A percentile compares a stretch with the other conserved stretches of the same genome.
Evolutionary conservation across 2,888 invertebrate genomes (phyloP).

Genomic region (Netelia virgata): DNA sequence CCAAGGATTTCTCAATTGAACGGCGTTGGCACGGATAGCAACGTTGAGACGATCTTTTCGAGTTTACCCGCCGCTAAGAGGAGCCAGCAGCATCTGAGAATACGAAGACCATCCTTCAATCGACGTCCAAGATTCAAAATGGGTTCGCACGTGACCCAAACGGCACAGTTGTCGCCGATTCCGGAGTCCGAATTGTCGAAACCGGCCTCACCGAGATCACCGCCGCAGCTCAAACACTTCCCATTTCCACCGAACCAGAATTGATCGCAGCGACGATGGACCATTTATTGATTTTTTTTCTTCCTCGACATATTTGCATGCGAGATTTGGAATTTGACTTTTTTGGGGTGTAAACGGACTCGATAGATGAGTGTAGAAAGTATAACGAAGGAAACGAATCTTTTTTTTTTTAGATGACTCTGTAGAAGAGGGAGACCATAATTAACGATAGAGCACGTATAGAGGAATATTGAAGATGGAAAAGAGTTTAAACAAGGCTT

Average conservation of each 20-base stretch:
- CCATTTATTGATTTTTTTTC: conserved; percentile 27
- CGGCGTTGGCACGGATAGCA: conserved; percentile 39
- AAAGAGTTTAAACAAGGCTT: not conserved
- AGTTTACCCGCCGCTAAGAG: conserved; percentile 75
- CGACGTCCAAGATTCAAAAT: conserved; percentile 81
- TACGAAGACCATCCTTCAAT: conserved; percentile 77
- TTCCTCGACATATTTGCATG: not conserved
- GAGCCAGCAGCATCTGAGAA: conserved; percentile 79
- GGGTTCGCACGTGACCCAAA: conserved; percentile 81
- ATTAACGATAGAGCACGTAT: conserved; percentile 12
- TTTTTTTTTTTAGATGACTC: not conserved
- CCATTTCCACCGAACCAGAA: conserved; percentile 81
- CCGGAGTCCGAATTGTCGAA: conserved; percentile 90
- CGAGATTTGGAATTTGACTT: not conserved
- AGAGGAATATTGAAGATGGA: not conserved
- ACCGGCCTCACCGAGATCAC: conserved; percentile 88
- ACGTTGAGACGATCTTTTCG: conserved; percentile 57
- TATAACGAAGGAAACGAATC: not conserved
- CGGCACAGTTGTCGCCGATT: conserved; percentile 88
- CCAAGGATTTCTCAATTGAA: conserved; percentile 66
- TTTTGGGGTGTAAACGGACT: not conserved
- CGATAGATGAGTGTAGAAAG: not conserved
- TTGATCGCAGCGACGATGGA: conserved; percentile 36
- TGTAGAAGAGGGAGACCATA: not conserved
- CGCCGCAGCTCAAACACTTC: conserved; percentile 84